These are phyloP conservation scores for Toxostoma redivivum DNA, from an alignment of 2,113 vertebrate species.

Conservation along the genomic window DNA sequence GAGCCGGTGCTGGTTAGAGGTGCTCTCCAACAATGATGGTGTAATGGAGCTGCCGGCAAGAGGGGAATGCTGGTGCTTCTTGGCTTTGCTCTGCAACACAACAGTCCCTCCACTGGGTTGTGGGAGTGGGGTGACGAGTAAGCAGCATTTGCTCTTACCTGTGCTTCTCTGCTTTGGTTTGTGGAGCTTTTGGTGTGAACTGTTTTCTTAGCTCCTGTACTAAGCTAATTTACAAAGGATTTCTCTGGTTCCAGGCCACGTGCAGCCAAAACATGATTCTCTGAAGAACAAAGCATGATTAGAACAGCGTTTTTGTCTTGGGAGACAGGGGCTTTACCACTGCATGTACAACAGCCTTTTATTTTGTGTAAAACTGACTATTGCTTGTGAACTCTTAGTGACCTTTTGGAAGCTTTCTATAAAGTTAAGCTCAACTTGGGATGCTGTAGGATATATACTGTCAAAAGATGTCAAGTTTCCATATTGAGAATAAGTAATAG, in stretches of 20 bases:
- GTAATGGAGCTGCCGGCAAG: not conserved
- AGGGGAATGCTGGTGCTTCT: not conserved
- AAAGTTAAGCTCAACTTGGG: not conserved
- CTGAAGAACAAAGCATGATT: not conserved
- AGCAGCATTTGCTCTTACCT: not conserved
- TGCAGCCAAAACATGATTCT: not conserved
- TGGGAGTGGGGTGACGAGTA: not conserved
- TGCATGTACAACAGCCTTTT: not conserved
- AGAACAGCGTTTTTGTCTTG: accelerated
- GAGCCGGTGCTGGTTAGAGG: not conserved
- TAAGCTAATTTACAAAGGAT: not conserved
- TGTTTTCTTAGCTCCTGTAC: not conserved
- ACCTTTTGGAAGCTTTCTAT: not conserved
- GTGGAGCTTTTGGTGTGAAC: not conserved
- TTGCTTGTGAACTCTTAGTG: not conserved
- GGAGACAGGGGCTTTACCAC: not conserved
- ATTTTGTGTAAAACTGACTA: not conserved
- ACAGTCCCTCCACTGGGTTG: not conserved
- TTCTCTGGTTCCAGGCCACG: not conserved
- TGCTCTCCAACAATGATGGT: accelerated
- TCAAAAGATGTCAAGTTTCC: not conserved
- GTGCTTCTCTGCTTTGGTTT: accelerated
- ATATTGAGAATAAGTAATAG: not conserved
- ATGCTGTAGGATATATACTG: accelerated
- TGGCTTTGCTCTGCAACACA: not conserved